Base-by-base conservation (phyloP, 1,140 invertebrate species). In the Cydia pomonella region DNA sequence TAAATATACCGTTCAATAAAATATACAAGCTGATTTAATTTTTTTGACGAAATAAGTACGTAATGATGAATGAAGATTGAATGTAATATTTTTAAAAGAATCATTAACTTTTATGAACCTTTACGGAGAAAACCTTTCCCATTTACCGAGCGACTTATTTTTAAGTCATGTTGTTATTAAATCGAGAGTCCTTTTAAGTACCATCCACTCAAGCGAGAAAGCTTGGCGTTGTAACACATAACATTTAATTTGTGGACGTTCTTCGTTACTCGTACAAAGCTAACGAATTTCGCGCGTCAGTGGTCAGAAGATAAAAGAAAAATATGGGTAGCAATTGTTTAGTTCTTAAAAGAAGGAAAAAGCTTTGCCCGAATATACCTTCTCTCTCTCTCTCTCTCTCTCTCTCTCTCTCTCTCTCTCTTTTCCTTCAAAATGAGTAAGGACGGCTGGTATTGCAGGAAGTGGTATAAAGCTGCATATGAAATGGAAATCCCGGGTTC, bases 141-240 rank as follows among this genome's bases (percentile, higher is more conserved):
- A 69, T 69, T 69, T 69, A 16, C 64, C 29, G 64, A 69, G 64
- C 64, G 33, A 38, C n/a, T 69, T 69, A 12, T 38, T 69, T 69
- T n/a, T 29, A 38, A 69, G n/a, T 69, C 64, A 38, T 69, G 64
- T 69, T 69, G n/a, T 69, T 69, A 69, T 69, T 38, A 69, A 69
- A 69, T 69, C 33, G 64, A 69, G 64, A 69, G 33, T 69, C 29
- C 63, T 69, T 69, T 69, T 69, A 23, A 69, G 64, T 69, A 41
- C 29, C 16, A 27, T 41, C 64, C 29, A n/a, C 29, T 38, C 27
- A 18, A 38, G 33, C 64, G 33, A 38, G 64, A 23, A 69, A 33
- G 29, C 29, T 29, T 69, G 29, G 29, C 64, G 64, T 69, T 69
- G 64, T 29, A n/a, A 69, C 64, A 25, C 21, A 33, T 53, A 53